Base-by-base conservation (phyloP, 2,888 invertebrate species). In the Acheta domesticus region DNA sequence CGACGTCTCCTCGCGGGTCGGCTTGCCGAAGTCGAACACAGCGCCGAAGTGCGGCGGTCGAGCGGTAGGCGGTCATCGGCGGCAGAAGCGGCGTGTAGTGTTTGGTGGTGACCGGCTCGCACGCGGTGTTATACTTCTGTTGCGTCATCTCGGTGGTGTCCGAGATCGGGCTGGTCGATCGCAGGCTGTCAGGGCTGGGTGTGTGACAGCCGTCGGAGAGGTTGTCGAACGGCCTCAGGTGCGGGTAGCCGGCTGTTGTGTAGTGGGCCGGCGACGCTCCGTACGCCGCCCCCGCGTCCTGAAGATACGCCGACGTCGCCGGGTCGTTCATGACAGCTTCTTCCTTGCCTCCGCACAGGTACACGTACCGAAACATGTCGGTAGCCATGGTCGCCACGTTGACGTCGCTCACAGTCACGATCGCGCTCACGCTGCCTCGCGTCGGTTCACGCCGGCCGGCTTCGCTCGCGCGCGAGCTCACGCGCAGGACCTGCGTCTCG, bases 161-260 rank as follows among this genome's bases (percentile, higher is more conserved):
- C 1, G 86, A 81, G 49, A 79, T 84, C 2, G 89, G 89, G 82
- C 84, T 84, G 50, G 88, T 87, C 80, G 89, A 89, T 75, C 86
- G 86, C 81, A 87, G 86, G 82, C 89, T 89, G 80, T 89, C 89
- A 77, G 90, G 90, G 1, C 90, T 90, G 1, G 90, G 89, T 0
- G 90, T 89, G 14, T 89, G 84, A 80, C 84, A 85, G 21, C 84
- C 85, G 82, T 85, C 85, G 5, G 84, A 85, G 20, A 80, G 81
- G 76, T 78, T 80, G 77, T 82, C 82, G 78, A 80, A 74, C n/a
- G 78, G 76, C 19, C 62, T 14, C 8, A 62, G 62, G 16, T 76
- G 77, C n/a, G 78, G 74, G 20, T 20, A 48, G 79, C 74, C 74
- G 49, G 77, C n/a, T 14, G 20, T n/a, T 16, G 48, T 19, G 78